Conservation (phyloP, 1,140 invertebrate species). For the Ylistrum balloti region DNA sequence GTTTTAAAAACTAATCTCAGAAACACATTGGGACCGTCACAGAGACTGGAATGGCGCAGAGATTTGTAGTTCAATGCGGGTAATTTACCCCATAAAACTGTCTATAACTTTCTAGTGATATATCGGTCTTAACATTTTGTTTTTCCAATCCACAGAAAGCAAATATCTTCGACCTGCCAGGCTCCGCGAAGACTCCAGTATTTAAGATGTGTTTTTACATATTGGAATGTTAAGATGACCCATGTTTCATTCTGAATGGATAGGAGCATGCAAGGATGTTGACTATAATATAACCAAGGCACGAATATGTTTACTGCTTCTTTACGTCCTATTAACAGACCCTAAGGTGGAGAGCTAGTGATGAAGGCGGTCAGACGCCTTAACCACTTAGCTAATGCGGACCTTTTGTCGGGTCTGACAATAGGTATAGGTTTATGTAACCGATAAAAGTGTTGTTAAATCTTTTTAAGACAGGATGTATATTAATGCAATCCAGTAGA, state of each 20-base stretch:
- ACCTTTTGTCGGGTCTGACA: too few species aligned
- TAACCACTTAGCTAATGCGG: too few species aligned
- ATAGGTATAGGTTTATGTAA: too few species aligned
- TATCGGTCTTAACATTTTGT: not conserved
- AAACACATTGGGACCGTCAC: not conserved
- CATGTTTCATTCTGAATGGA: not conserved
- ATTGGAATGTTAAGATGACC: not conserved
- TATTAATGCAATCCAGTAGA: too few species aligned
- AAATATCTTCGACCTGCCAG: not conserved
- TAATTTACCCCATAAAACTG: constrained; percentile 12
- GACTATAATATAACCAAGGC: too few species aligned
- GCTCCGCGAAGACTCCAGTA: not conserved
- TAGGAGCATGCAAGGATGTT: too few species aligned
- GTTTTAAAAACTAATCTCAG: not conserved
- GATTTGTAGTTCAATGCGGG: not conserved
- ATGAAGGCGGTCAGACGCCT: too few species aligned
- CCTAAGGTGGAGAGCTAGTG: too few species aligned
- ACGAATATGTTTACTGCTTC: too few species aligned
- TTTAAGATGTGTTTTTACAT: not conserved
- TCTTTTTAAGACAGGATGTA: too few species aligned
- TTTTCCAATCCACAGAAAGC: not conserved
- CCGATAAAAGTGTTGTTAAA: too few species aligned
- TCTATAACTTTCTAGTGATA: not conserved
- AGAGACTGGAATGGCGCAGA: not conserved
- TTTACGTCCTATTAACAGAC: too few species aligned